Evolutionary conservation across 2,113 vertebrate genomes (phyloP), one percentile per base, ranked within the genome.

Genomic region (Alouatta palliata): DNA sequence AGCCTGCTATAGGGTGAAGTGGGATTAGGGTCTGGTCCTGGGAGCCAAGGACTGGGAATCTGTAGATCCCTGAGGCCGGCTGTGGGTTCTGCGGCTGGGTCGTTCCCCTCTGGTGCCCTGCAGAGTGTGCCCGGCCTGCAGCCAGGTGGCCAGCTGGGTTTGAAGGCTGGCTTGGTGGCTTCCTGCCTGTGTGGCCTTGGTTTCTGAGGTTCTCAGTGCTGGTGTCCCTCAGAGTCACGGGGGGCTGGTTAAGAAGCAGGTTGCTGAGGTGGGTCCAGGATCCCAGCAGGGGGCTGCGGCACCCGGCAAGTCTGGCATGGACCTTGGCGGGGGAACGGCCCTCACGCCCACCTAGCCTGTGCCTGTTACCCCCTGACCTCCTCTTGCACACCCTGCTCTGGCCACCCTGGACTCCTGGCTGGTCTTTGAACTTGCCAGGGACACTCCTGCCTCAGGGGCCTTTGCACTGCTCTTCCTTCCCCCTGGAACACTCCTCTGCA

Each of bases 101-200:
- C 49, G 54, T 97, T 97, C 95, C 97, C 97, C 95, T 97, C 92
- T 2, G 19, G 70, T 71, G 94, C 97, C 90, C 92, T 77, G 94
- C 90, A 68, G 87, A 96, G 96, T 49, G 0, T 90, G 97, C 92
- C 97, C 64, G 13, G 27, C n/a, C 92, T 68, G 64, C 90, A 92
- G 94, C 92, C 92, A 92, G 91, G 96, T 96, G 96, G 96, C 96
- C 92, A 14, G 93, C 84, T 45, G 75, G 90, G 84, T 80, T 96
- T 81, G 96, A n/a, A 97, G 87, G 84, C 95, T 91, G 95, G 43
- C 87, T 92, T 45, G 75, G 93, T 97, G 97, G 97, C 97, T 97
- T 98, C 97, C 97, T 97, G 96, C 95, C 89, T 92, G 64, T 96
- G 93, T 97, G 97, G 96, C 96, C 95, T 97, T 0, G 66, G 96